Conservation (phyloP, 2,888 invertebrate genomes). For the Ennomos quercinarius region DNA sequence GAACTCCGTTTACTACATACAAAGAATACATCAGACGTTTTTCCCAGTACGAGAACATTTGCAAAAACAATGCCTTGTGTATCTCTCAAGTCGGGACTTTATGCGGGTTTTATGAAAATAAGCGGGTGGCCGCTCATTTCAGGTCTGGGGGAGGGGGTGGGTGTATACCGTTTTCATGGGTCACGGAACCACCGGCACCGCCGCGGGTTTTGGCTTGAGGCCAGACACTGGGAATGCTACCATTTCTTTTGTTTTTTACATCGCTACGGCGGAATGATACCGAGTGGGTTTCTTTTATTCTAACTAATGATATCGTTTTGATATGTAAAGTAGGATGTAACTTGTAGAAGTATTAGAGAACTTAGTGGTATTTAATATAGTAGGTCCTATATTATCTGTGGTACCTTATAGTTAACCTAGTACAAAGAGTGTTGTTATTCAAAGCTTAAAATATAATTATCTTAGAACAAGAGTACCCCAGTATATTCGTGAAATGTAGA, state of each 20-base stretch:
- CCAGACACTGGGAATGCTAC: constrained; percentile 68
- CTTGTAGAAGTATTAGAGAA: not conserved
- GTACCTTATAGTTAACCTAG: too few relatives aligned
- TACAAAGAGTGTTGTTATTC: too few relatives aligned
- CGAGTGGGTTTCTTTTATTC: constrained; percentile 25
- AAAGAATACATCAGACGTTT: constrained; percentile 39
- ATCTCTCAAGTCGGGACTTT: constrained; percentile 66
- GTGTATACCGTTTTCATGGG: constrained; percentile 77
- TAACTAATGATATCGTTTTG: constrained; percentile 16
- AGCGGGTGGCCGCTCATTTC: constrained; percentile 82
- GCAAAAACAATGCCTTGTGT: constrained; percentile 68
- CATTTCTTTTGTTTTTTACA: constrained; percentile 69
- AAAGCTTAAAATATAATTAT: too few relatives aligned
- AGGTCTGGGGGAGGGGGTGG: constrained; percentile 60
- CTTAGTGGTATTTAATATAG: too few relatives aligned
- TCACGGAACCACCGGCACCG: constrained; percentile 61
- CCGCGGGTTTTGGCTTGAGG: constrained; percentile 71
- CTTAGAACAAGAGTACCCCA: too few relatives aligned
- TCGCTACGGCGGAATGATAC: constrained; percentile 53
- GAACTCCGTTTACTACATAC: not conserved
- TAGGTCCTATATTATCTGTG: too few relatives aligned
- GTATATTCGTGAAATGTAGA: too few relatives aligned
- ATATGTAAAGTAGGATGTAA: not conserved
- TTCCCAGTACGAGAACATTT: constrained; percentile 46
- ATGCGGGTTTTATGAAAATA: constrained; percentile 82